Percentiles rank a stretch among this genome's conserved stretches.
Evolutionary conservation across 1,140 invertebrate species (phyloP).

Genomic region (Adoxophyes honmai): DNA sequence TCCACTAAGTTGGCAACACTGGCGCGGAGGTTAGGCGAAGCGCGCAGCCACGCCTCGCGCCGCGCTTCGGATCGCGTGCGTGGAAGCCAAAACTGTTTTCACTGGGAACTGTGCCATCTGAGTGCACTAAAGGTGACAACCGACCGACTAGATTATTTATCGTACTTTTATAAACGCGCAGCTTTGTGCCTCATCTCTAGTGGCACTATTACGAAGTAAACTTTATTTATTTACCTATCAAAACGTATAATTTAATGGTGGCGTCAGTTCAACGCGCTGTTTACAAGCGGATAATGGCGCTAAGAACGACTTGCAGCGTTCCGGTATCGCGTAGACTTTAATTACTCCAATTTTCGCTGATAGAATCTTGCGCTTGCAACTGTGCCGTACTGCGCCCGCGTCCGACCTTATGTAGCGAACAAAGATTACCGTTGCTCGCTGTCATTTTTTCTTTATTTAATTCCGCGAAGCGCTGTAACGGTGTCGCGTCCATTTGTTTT

Average conservation of each 20-base stretch:
- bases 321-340: conserved; percentile 31
- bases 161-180: conserved; percentile 42
- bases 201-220: not conserved
- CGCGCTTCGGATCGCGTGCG: conserved; percentile 11
- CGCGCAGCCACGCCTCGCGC: not conserved
- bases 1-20: too few relatives aligned
- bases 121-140: conserved; percentile 55
- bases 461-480: conserved; percentile 71
- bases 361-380: conserved; percentile 21
- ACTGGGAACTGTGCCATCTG: conserved; percentile 66
- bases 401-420: conserved; percentile 47
- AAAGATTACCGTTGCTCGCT: conserved; percentile 65
- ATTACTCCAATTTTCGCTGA: conserved; percentile 37
- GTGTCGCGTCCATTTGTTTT: conserved; percentile 69
- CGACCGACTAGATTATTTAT: conserved; percentile 55
- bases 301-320: conserved; percentile 4
- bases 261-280: not conserved
- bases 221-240: conserved; percentile 11
- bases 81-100: conserved; percentile 51
- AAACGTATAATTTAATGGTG: too few relatives aligned
- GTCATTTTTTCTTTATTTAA: conserved; percentile 61
- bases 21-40: too few relatives aligned
- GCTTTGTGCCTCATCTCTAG: not conserved
- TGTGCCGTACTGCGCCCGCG: conserved; percentile 37
- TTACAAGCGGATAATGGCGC: conserved; percentile 23